phyloP scores from a whole-genome alignment of 1,140 invertebrate species.

The Sarcophaga bullata region DNA sequence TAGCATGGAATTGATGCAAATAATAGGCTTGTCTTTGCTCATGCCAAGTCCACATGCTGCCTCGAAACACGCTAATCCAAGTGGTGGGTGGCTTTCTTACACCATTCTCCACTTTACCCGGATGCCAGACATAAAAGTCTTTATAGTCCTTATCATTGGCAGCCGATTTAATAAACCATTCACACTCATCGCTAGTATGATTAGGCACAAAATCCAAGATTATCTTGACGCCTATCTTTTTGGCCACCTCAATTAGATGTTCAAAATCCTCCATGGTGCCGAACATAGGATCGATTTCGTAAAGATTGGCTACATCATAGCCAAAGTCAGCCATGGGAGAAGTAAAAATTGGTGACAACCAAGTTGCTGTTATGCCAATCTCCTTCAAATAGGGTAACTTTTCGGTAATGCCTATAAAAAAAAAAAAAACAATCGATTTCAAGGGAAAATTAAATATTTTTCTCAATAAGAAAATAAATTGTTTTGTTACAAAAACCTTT shows the following conservation, averaged over 20 bases:
- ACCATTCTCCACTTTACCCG: slow-evolving; percentile 67
- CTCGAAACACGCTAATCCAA: slow-evolving; percentile 75
- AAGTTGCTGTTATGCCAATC: slow-evolving; percentile 74
- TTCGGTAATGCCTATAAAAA: slow-evolving; percentile 68
- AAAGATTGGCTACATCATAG: slow-evolving; percentile 75
- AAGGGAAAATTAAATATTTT: not conserved
- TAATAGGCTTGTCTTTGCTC: slow-evolving; percentile 77
- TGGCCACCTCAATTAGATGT: slow-evolving; percentile 70
- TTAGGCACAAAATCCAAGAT: slow-evolving; percentile 89
- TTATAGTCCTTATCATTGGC: slow-evolving; percentile 71
- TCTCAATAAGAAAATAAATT: slow-evolving; percentile 53
- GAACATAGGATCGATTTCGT: slow-evolving; percentile 72
- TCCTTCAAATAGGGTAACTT: slow-evolving; percentile 75
- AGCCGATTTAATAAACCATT: slow-evolving; percentile 76
- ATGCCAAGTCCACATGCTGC: slow-evolving; percentile 78
- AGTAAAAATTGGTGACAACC: slow-evolving; percentile 72
- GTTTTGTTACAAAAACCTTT: slow-evolving; percentile 63
- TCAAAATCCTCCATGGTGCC: slow-evolving; percentile 81
- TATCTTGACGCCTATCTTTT: slow-evolving; percentile 73
- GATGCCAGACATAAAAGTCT: slow-evolving; percentile 78
- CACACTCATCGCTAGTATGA: slow-evolving; percentile 78
- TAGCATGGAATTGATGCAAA: slow-evolving; percentile 75
- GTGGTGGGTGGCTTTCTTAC: slow-evolving; percentile 72
- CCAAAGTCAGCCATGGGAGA: slow-evolving; percentile 73
- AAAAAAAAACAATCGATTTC: not conserved